phyloP scores from a whole-genome alignment of 2,888 invertebrate genomes.

The Acheta domesticus region DNA sequence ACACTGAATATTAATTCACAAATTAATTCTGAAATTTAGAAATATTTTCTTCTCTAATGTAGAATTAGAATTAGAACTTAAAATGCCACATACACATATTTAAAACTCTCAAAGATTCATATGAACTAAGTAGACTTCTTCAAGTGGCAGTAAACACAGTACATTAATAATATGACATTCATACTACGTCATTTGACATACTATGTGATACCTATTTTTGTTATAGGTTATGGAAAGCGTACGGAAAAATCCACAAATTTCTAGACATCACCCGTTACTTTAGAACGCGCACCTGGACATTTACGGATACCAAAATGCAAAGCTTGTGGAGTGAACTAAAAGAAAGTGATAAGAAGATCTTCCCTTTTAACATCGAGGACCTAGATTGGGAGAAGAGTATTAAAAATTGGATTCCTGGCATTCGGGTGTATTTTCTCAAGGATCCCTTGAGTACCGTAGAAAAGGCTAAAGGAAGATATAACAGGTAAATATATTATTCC shows the following conservation, averaged over 20 bases:
- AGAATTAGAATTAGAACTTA: too few species aligned
- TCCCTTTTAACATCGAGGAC: slow-evolving; percentile 24
- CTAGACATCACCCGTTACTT: slow-evolving; percentile 28
- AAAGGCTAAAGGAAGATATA: slow-evolving; percentile 19
- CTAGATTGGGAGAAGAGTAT: slow-evolving; percentile 25
- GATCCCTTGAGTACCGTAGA: slow-evolving; percentile 24
- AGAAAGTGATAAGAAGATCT: slow-evolving; percentile 23
- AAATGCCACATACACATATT: too few species aligned
- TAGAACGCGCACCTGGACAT: slow-evolving; percentile 24
- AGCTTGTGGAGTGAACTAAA: slow-evolving; percentile 24
- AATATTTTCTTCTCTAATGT: too few species aligned
- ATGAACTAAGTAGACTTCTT: too few species aligned
- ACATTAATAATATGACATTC: too few species aligned
- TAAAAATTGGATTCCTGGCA: neutral
- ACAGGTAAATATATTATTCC: neutral
- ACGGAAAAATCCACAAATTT: slow-evolving; percentile 31
- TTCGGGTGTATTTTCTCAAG: slow-evolving; percentile 23
- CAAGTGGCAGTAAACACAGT: too few species aligned
- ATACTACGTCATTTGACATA: neutral
- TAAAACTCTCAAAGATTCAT: too few species aligned
- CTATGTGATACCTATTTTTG: neutral
- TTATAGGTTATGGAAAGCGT: slow-evolving; percentile 25
- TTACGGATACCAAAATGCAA: slow-evolving; percentile 24
- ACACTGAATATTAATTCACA: too few species aligned
- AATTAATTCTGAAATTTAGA: too few species aligned